Evolutionary conservation across 1,140 invertebrate genomes (phyloP).

Genomic region (Rhagoletis zephyria): DNA sequence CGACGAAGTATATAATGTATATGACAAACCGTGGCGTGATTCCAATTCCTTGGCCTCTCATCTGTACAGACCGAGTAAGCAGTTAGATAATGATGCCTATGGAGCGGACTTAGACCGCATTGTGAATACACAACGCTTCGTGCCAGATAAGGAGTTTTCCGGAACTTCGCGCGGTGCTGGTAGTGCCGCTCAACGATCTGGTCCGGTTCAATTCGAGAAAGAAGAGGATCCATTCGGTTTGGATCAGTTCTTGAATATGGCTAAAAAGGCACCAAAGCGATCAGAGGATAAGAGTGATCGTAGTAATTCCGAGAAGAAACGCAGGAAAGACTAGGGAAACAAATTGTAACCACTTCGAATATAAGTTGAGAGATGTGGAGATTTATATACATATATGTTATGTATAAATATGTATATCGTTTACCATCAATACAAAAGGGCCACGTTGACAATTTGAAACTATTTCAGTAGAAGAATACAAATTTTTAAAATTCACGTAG

Average conservation of each 20-base stretch:
- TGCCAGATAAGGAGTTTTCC: conserved; percentile 96
- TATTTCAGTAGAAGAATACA: too few species aligned
- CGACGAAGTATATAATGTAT: conserved; percentile 98
- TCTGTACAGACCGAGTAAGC: conserved; percentile 93
- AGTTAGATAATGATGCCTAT: conserved; percentile 92
- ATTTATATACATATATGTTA: background rate
- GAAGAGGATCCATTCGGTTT: conserved; percentile 97
- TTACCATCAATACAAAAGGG: too few species aligned
- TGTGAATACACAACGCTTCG: conserved; percentile 92
- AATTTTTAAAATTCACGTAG: too few species aligned
- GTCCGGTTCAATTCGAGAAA: conserved; percentile 96
- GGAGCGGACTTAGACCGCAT: conserved; percentile 90
- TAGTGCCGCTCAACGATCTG: conserved; percentile 80
- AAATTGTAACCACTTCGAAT: background rate
- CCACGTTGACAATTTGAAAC: too few species aligned
- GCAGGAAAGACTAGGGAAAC: conserved; percentile 56
- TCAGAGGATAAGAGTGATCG: conserved; percentile 66
- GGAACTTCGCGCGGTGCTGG: conserved; percentile 85
- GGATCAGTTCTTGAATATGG: conserved; percentile 97
- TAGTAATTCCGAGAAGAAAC: conserved; percentile 58
- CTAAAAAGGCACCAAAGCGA: conserved; percentile 83
- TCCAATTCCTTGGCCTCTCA: conserved; percentile 86
- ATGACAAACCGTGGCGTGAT: conserved; percentile 95
- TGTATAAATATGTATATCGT: too few species aligned
- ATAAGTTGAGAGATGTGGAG: background rate